These are phyloP conservation scores for Nanorana parkeri DNA, from an alignment of 2,113 vertebrate species.

Conservation along the genomic window DNA sequence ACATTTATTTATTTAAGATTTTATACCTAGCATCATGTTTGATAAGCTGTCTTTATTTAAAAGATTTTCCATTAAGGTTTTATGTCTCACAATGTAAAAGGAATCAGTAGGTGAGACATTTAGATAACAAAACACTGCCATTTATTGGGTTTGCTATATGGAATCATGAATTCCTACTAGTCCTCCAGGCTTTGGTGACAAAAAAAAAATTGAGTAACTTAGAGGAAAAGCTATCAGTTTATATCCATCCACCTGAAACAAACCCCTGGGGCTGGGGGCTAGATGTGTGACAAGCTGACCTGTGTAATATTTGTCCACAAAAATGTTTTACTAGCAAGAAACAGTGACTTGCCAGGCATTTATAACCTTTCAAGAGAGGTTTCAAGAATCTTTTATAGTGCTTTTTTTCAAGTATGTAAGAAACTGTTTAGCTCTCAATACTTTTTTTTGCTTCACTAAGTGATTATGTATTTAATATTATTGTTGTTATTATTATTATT, in stretches of 20 bases:
- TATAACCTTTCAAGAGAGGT: slow-evolving; percentile 20
- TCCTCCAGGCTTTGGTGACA: slow-evolving; percentile 64
- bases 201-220: slow-evolving; percentile 64
- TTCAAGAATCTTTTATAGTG: slow-evolving; percentile 6
- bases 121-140: slow-evolving; percentile 72
- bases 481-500: too few species aligned
- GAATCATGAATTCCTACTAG: slow-evolving; percentile 65
- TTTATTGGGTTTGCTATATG: slow-evolving; percentile 70
- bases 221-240: slow-evolving; percentile 66
- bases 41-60: slow-evolving; percentile 65
- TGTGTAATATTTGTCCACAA: slow-evolving; percentile 74
- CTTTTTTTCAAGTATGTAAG: neutral
- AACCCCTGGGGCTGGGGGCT: slow-evolving; percentile 77
- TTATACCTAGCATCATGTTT: slow-evolving; percentile 53
- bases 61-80: slow-evolving; percentile 66
- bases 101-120: slow-evolving; percentile 70
- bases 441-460: too few species aligned
- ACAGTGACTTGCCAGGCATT: slow-evolving; percentile 78
- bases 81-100: slow-evolving; percentile 67
- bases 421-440: too few species aligned
- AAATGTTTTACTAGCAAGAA: slow-evolving; percentile 79
- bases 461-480: too few species aligned
- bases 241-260: slow-evolving; percentile 72
- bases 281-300: slow-evolving; percentile 77
- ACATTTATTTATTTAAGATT: too few species aligned